Base-by-base conservation (phyloP, 2,113 vertebrate species). In the Odobenus rosmarus region DNA sequence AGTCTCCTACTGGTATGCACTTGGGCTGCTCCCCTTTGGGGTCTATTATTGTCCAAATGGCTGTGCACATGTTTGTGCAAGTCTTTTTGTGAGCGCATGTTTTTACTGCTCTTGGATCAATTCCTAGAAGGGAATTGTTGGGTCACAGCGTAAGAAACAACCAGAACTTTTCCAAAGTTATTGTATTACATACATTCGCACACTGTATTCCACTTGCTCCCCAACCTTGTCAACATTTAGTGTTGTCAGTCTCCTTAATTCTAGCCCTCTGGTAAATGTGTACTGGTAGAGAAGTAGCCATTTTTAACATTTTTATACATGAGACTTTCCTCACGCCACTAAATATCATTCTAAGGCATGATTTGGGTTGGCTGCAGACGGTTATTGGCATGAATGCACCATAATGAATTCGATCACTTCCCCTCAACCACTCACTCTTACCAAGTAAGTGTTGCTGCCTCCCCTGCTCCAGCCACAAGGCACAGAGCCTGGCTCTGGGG, bases 1-100 rank as follows among this genome's bases (percentile, higher is more conserved):
- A 0, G 18, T 6, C 24, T 36, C 26, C 28, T 4, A 14, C 1
- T 15, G 64, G 51, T 3, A 13, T 1, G 0, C 4, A 36, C 13
- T 59, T 26, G 18, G 42, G 18, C 59, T 9, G 9, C 57, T 59
- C 72, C 18, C 4, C 0, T 64, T 5, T 57, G 28, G 59, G 71
- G 28, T 59, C 2, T 24, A 14, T 46, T 64, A 16, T 39, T 7
- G 23, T 0, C 59, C 77, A 16, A 57, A 64, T n/a, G 59, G 61
- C 5, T 9, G 49, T 28, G 80, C 31, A 49, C 18, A 12, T 39
- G 14, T 46, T 33, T 77, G 23, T 5, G 39, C 13, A 49, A 6
- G 18, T 53, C 42, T 26, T 57, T 85, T 49, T 4, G 12, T 28
- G 59, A 64, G 24, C 1, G 1, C 9, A 4, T n/a, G 13, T 36